Base-by-base conservation (phyloP, 2,888 invertebrate species). In the Orthosia cruda region DNA sequence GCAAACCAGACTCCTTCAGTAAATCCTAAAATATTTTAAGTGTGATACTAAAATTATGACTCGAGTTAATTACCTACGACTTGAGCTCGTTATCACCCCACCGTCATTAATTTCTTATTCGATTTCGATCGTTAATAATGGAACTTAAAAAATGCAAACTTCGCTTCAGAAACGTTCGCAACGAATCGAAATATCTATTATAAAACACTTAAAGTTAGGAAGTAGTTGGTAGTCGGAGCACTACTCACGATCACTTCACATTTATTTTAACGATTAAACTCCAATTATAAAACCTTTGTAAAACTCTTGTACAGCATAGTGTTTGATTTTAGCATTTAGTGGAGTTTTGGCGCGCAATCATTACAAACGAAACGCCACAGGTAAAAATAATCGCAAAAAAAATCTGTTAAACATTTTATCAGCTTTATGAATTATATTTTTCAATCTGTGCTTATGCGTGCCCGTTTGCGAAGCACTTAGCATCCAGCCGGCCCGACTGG, bases 381-480 rank as follows among this genome's bases (percentile, higher is more conserved):
- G 80, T 73, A 71, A 83, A 59, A 26, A 26, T n/a, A 66, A 78
- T 59, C 50, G 69, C 49, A 12, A 32, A 66, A 77, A 63, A 72
- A 23, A 57, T 58, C 40, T 45, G 70, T 67, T 78, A 32, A 69
- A 74, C 72, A 82, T 79, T 85, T 87, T 81, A 80, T 87, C 72
- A 81, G 69, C 55, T 76, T 71, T 80, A 84, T 85, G 83, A 89
- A 88, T 88, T 83, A 87, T 87, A 88, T 87, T 87, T 84, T 89
- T 85, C 87, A 90, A 92, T 90, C 88, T 87, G 85, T 85, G 89
- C 87, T 88, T 89, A 89, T 81, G 85, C 86, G 79, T 85, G 85
- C 87, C 88, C 89, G 90, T 92, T 92, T 89, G 89, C 87, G 79
- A 81, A 90, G 88, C 90, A 93, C 93, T 94, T 94, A 91, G 90